Conservation (phyloP, 2,888 invertebrate species). For the Dyspetes luteomarginatus region DNA sequence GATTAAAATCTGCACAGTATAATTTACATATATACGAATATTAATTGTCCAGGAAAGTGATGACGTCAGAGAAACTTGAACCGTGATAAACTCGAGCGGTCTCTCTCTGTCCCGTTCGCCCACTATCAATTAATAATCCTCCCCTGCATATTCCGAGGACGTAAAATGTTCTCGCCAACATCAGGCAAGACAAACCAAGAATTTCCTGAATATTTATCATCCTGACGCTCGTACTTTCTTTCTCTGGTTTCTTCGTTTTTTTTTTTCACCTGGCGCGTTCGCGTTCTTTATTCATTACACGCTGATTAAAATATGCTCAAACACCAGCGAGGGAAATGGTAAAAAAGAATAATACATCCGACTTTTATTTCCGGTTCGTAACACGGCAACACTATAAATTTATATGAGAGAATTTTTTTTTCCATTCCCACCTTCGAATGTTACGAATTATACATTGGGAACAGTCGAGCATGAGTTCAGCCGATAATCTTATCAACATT, state of each 20-base stretch:
- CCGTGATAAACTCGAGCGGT: background rate
- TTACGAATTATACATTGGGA: too few species aligned
- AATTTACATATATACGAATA: conserved; percentile 35
- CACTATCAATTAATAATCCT: conserved; percentile 37
- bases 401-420: background rate
- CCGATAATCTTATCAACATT: too few species aligned
- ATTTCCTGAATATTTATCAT: conserved; percentile 51
- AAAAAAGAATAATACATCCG: background rate
- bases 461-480: too few species aligned
- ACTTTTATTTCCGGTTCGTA: background rate
- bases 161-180: conserved; percentile 35
- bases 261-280: background rate
- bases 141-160: conserved; percentile 26
- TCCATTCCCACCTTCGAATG: too few species aligned
- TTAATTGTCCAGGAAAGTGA: conserved; percentile 32
- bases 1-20: conserved; percentile 92
- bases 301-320: conserved; percentile 19
- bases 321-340: conserved; percentile 12
- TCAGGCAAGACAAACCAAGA: conserved; percentile 25
- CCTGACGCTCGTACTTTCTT: background rate
- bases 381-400: background rate
- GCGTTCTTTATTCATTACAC: conserved; percentile 35
- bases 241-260: background rate
- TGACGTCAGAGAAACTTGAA: background rate
- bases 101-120: conserved; percentile 34